Conservation (phyloP, 2,113 vertebrate genomes). For the Nyctereutes procyonoides region DNA sequence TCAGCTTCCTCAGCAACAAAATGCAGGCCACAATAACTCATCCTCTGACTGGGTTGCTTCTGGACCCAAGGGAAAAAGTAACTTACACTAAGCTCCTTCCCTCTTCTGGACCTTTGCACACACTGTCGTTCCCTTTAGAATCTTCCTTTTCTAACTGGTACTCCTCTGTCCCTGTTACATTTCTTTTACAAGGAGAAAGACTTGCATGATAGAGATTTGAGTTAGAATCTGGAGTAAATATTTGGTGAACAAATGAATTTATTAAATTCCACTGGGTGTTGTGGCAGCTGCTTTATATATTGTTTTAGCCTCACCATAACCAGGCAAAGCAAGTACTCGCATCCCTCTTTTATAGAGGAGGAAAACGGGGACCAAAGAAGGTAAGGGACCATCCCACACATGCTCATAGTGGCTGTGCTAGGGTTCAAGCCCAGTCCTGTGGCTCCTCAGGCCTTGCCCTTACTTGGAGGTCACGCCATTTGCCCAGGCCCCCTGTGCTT, state of each 20-base stretch:
- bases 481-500: fast-evolving
- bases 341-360: not conserved
- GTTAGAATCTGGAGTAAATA: slow-evolving; percentile 16
- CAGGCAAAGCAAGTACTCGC: not conserved
- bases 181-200: slow-evolving; percentile 43
- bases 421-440: not conserved
- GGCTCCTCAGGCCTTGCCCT: not conserved
- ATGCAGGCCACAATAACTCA: not conserved
- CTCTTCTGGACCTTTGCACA: slow-evolving; percentile 28
- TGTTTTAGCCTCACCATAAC: not conserved
- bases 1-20: not conserved
- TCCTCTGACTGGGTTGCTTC: not conserved
- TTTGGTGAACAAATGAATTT: not conserved
- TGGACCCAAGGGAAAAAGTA: not conserved
- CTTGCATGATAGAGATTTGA: not conserved
- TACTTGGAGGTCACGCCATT: not conserved
- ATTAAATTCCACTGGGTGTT: not conserved
- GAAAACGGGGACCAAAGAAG: not conserved
- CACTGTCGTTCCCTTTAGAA: not conserved
- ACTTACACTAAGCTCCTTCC: not conserved
- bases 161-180: not conserved
- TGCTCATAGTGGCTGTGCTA: not conserved
- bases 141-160: not conserved
- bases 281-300: not conserved
- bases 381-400: not conserved